A percentile compares a stretch with the other conserved stretches of the same genome.
Evolutionary conservation across 2,113 vertebrate species (phyloP).

Genomic region (Dolichallabes microphthalmus): DNA sequence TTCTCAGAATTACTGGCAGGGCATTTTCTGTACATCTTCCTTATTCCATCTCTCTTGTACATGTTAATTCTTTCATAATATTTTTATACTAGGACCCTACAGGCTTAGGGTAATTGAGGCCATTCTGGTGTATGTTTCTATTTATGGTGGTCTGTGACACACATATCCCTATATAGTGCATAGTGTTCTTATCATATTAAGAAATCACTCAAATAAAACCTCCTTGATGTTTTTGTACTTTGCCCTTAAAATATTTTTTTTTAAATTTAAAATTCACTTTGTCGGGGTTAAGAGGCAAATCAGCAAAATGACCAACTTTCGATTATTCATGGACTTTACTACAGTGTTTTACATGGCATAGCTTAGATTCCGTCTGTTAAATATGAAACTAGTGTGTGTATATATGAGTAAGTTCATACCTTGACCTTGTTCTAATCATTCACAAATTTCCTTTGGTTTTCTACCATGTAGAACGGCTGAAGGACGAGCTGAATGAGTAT

Average conservation of each 20-base stretch:
- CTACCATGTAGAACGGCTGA: constrained; percentile 79
- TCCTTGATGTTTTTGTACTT: background rate
- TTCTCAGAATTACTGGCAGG: background rate
- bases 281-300: background rate
- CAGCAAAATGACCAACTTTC: background rate
- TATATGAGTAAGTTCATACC: background rate
- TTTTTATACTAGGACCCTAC: background rate
- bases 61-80: background rate
- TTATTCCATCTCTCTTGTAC: background rate
- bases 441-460: background rate
- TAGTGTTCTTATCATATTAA: background rate
- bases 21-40: background rate
- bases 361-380: background rate
- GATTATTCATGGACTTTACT: background rate
- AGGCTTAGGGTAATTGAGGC: constrained; percentile 13
- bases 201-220: no score
- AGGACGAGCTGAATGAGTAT: constrained; percentile 85
- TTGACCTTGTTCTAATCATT: background rate
- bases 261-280: background rate
- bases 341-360: background rate
- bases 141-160: constrained; percentile 2
- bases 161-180: background rate
- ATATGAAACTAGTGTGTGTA: background rate
- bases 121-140: background rate
- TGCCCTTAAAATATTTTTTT: background rate